Evolutionary conservation across 2,113 vertebrate genomes (phyloP), one percentile per base, ranked within the genome.

Genomic region (Silurus glanis): DNA sequence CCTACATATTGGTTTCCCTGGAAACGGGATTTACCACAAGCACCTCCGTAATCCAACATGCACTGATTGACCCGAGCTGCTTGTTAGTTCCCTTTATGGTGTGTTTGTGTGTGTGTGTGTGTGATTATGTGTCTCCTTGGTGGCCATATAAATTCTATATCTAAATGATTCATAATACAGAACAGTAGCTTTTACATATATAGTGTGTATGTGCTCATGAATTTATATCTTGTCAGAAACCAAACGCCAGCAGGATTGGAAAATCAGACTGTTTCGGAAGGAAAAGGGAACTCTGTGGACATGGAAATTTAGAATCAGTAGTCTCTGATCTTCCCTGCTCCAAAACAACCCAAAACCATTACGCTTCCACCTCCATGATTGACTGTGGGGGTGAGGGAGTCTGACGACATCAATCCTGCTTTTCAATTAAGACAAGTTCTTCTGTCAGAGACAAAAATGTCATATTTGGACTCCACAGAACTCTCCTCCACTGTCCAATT

Each of bases 1-100:
- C 53, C 76, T 80, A 85, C 59, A 80, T 80, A 25, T 59, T 59
- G 59, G 47, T 80, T 71, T 80, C 64, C 51, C 13, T 80, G 75
- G 25, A 17, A 85, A 66, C 61, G 78, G 47, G 59, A 13, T 75
- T 78, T 37, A 61, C 37, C 1, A 14, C 67, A 83, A 55, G 64
- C n/a, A 55, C n/a, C 19, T 23, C 51, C 25, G 51, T 55, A 78
- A 53, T 78, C 74, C 51, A 78, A 51, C 23, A 76, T 25, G 74
- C 49, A 76, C 74, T 14, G 51, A 55, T 1, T 76, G 74, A 16
- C 74, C 51, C 12, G 6, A 53, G 51, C 74, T 78, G 12, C 25
- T 78, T 13, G 8, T 55, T 55, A 25, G n/a, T 55, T 56, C 49
- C 21, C 47, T 53, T 55, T 55, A 55, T n/a, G 5, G 12, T 53